Conservation (phyloP, 2,113 vertebrate genomes). For the Prochilodus magdalenae region DNA sequence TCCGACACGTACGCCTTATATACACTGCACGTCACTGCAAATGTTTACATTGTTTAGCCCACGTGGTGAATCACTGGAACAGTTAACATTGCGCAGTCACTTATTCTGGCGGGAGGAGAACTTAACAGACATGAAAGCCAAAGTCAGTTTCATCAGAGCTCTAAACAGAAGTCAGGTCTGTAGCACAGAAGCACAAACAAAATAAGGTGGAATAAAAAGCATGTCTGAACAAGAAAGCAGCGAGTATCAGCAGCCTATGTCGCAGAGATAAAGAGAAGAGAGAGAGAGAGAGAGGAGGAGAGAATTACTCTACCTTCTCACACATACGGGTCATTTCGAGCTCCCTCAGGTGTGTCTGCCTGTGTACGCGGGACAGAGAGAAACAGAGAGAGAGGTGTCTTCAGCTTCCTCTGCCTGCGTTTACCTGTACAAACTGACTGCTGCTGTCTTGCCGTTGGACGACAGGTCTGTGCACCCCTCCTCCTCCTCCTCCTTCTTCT, state of each 20-base stretch:
- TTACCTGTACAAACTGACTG: constrained; percentile 47
- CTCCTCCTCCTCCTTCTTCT: constrained; percentile 72
- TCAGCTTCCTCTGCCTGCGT: constrained; percentile 59
- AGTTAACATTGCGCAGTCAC: background rate
- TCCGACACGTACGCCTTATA: background rate
- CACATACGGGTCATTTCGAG: constrained; percentile 73
- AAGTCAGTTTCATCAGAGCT: background rate
- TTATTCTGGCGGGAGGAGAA: background rate
- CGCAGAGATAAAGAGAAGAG: background rate
- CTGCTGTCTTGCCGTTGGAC: constrained; percentile 17
- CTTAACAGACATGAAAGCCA: background rate
- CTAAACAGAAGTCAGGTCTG: too few relatives aligned
- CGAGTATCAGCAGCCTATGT: background rate
- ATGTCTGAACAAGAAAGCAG: background rate
- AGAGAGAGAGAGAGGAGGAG: constrained; percentile 32
- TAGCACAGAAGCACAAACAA: too few relatives aligned
- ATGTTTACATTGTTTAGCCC: constrained; percentile 3
- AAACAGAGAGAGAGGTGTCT: constrained; percentile 56
- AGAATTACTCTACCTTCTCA: constrained; percentile 72
- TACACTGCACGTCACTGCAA: background rate
- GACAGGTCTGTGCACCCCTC: constrained; percentile 62
- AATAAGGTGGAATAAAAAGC: background rate
- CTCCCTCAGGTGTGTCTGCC: constrained; percentile 63
- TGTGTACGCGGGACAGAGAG: constrained; percentile 21
- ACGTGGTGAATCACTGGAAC: background rate